These are phyloP conservation scores for Diadema setosum DNA, from an alignment of 35 echinoderm and acorn worm species.

Conservation along the genomic window DNA sequence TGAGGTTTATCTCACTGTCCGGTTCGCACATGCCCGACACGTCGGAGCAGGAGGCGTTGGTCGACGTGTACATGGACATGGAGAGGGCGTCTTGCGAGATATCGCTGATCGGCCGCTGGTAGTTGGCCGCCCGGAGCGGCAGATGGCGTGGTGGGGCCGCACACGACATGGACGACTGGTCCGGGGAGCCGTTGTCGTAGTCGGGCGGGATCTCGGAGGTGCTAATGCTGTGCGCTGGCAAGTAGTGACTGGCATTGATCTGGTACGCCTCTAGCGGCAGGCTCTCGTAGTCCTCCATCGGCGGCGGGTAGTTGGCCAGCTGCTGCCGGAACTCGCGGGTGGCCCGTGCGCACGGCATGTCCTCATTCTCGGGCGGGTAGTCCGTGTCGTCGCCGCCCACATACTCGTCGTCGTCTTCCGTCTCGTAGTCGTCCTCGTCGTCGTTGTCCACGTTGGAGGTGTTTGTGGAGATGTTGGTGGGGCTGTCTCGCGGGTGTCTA, in stretches of 20 bases:
- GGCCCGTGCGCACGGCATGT: conserved; percentile 55
- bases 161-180: conserved; percentile 7
- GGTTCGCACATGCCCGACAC: conserved; percentile 88
- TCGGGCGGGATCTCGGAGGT: conserved; percentile 48
- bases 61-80: conserved; percentile 88
- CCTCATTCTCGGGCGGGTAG: conserved; percentile 79
- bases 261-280: conserved; percentile 49
- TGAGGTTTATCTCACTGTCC: conserved; percentile 76
- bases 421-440: conserved; percentile 52
- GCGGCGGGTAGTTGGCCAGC: conserved; percentile 71
- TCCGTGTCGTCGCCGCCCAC: conserved; percentile 95
- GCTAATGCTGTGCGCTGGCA: conserved; percentile 75
- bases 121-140: background rate
- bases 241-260: conserved; percentile 79
- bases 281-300: background rate
- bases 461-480: conserved; percentile 77
- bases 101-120: conserved; percentile 46
- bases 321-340: conserved; percentile 65
- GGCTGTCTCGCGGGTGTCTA: conserved; percentile 57
- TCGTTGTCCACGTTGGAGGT: conserved; percentile 44
- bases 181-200: conserved; percentile 34
- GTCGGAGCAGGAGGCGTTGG: conserved; percentile 93
- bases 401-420: conserved; percentile 75
- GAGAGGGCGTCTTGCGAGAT: conserved; percentile 80
- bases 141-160: background rate